Evolutionary conservation across 2,797 vertebrate genomes (phyloP).

Genomic region (Hydrolagus colliei): DNA sequence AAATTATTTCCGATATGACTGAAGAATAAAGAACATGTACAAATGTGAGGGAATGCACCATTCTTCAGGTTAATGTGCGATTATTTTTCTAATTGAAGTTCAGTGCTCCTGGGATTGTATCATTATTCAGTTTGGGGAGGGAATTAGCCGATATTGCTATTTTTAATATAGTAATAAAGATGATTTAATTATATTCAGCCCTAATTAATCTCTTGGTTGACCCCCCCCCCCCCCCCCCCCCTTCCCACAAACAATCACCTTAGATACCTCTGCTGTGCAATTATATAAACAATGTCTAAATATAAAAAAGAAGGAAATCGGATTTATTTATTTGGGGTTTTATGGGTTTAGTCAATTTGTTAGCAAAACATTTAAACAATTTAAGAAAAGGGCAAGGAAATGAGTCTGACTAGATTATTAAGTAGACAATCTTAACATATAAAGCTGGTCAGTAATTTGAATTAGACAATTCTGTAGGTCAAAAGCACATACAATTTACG

Average conservation of each 20-base stretch:
- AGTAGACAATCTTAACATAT: background rate
- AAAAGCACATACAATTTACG: background rate
- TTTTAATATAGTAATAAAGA: background rate
- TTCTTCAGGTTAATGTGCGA: background rate
- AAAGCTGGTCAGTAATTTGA: background rate
- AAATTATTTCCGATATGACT: slow-evolving; percentile 13
- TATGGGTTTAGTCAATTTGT: background rate
- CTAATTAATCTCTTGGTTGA: background rate
- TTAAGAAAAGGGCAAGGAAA: slow-evolving; percentile 9
- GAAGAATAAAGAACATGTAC: slow-evolving; percentile 1
- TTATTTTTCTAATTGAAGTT: background rate
- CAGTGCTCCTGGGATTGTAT: background rate
- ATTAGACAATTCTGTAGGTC: background rate
- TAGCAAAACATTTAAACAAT: background rate
- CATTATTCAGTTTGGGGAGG: slow-evolving; percentile 5
- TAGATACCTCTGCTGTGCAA: too few relatives aligned
- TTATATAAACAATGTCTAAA: too few relatives aligned
- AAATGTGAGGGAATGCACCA: background rate
- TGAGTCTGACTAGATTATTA: slow-evolving; percentile 7
- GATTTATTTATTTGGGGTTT: background rate
- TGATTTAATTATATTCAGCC: background rate
- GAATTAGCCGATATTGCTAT: background rate
- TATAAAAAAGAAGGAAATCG: too few relatives aligned
- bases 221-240: too few relatives aligned
- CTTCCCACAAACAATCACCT: too few relatives aligned